Base-by-base conservation (phyloP, 2,113 vertebrate species). In the Synchiropus splendidus region DNA sequence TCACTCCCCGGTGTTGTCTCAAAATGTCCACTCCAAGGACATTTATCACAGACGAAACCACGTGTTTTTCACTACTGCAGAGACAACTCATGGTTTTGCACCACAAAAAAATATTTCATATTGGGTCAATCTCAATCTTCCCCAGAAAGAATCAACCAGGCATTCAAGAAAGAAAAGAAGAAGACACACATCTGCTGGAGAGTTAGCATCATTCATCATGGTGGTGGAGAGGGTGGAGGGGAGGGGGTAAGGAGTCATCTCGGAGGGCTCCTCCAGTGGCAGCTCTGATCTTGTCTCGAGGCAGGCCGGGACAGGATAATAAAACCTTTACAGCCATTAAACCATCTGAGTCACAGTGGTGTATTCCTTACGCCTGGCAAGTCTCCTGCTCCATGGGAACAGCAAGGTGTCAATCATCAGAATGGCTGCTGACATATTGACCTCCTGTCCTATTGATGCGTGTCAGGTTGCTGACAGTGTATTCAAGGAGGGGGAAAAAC, bases 291-390 rank as follows among this genome's bases (percentile, higher is more conserved):
- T 71, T 64, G 51, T 74, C 64, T 68, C 37, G 3, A 37, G 34
- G 42, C 48, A 53, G 56, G 16, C 57, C 55, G 58, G 50, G 36
- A 27, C n/a, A 38, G 58, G 72, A 64, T 75, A 62, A 69, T 70
- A 73, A 75, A 75, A 67, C 47, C 58, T 66, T 67, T 55, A 58
- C 61, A 72, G 54, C 45, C 42, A 51, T 68, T 66, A 56, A 61
- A 27, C 55, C 30, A 46, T 46, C 48, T 49, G 63, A 67, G 61
- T 72, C 61, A 64, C 58, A 39, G 37, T 44, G 42, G 58, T 45
- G 45, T 56, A 1, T 33, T 61, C 53, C 48, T 51, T 52, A 57
- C 45, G 42, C 38, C 43, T 4, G 52, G 31, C 36, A 47, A 47
- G 50, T 57, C 50, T 42, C 48, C 39, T 41, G 10, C n/a, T 38